A percentile compares a stretch with the other conserved stretches of the same genome.
phyloP scores from a whole-genome alignment of 2,888 invertebrate species.

The Spodoptera exigua region DNA sequence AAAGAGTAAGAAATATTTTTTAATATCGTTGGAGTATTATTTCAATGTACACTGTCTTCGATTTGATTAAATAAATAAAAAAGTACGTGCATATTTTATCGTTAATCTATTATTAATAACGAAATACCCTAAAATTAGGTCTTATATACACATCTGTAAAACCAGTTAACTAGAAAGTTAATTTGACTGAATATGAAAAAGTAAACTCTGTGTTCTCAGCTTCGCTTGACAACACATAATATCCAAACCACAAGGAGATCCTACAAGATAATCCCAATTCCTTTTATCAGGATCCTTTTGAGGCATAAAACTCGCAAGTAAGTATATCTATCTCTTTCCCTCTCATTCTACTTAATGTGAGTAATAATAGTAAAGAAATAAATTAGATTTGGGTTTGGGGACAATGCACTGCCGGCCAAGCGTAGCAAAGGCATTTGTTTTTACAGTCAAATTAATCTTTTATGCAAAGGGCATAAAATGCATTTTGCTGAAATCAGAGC shows the following conservation, averaged over 20 bases:
- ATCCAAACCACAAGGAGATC: too few relatives aligned
- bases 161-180: too few relatives aligned
- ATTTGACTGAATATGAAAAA: not conserved
- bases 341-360: conserved; percentile 17
- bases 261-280: conserved; percentile 19
- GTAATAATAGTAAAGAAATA: conserved; percentile 48
- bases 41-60: too few relatives aligned
- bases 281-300: conserved; percentile 51
- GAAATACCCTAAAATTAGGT: too few relatives aligned
- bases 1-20: too few relatives aligned
- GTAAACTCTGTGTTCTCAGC: conserved; percentile 1
- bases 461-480: conserved; percentile 9
- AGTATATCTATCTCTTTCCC: conserved; percentile 49
- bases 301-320: conserved; percentile 55
- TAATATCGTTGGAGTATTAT: too few relatives aligned
- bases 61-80: too few relatives aligned
- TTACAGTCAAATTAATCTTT: conserved; percentile 9
- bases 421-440: conserved; percentile 4
- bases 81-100: too few relatives aligned
- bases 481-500: conserved; percentile 9
- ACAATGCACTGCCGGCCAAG: conserved; percentile 13
- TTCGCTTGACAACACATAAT: not conserved
- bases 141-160: too few relatives aligned
- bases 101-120: too few relatives aligned
- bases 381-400: conserved; percentile 28